These are phyloP conservation scores for Macropis europaea DNA, from an alignment of 2,888 invertebrate species.

Conservation along the genomic window DNA sequence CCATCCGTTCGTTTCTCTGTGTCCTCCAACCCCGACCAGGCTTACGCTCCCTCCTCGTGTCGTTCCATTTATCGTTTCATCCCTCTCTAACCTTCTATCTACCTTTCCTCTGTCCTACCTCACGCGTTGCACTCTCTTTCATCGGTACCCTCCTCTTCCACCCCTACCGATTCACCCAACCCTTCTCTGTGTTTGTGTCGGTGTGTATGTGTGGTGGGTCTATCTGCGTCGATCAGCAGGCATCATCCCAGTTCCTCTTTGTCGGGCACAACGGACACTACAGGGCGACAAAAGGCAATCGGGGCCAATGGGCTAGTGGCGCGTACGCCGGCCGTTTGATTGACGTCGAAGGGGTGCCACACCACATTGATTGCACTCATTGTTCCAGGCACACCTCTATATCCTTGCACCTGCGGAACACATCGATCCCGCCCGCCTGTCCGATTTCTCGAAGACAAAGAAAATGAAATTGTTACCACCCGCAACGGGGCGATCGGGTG, in stretches of 20 bases:
- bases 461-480: conserved; percentile 36
- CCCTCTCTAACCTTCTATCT: not conserved
- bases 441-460: conserved; percentile 20
- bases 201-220: conserved; percentile 10
- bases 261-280: conserved; percentile 50
- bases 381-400: conserved; percentile 69
- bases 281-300: conserved; percentile 74
- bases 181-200: not conserved
- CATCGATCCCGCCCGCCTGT: not conserved
- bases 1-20: conserved; percentile 15
- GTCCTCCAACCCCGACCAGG: conserved; percentile 10
- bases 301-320: conserved; percentile 76
- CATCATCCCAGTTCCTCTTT: conserved; percentile 26
- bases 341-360: conserved; percentile 73
- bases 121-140: conserved; percentile 18
- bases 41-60: conserved; percentile 17
- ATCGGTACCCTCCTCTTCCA: too few relatives aligned
- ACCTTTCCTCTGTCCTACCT: not conserved
- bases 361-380: conserved; percentile 77
- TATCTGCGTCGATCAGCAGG: conserved; percentile 29
- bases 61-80: conserved; percentile 33
- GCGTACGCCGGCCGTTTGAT: conserved; percentile 72
- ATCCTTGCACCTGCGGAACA: conserved; percentile 60
- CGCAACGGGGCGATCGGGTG: conserved; percentile 16
- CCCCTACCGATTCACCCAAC: conserved; percentile 6